These are phyloP conservation scores for Himalopsyche tibetana DNA, from an alignment of 2,888 invertebrate species.

Conservation along the genomic window DNA sequence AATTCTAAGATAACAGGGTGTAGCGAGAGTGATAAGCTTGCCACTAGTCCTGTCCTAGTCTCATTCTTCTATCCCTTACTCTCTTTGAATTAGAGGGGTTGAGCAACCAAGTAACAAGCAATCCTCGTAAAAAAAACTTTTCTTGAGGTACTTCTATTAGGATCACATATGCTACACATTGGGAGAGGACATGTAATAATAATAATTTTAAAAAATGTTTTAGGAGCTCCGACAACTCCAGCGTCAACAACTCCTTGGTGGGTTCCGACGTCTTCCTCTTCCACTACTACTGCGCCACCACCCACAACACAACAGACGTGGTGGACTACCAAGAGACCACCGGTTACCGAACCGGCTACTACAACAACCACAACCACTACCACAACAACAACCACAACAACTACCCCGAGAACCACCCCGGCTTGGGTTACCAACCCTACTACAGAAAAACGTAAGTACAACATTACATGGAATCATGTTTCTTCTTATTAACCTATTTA, in stretches of 20 bases:
- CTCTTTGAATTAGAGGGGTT: too few species aligned
- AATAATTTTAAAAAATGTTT: background rate
- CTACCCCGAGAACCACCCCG: slow-evolving; percentile 67
- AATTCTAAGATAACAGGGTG: too few species aligned
- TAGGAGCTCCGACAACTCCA: slow-evolving; percentile 28
- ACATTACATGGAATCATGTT: slow-evolving; percentile 65
- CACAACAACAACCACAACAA: slow-evolving; percentile 67
- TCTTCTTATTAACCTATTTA: too few species aligned
- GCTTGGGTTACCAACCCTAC: slow-evolving; percentile 67
- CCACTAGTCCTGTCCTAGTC: too few species aligned
- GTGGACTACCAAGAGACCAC: slow-evolving; percentile 66
- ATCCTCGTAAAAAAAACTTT: too few species aligned
- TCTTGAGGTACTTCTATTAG: too few species aligned
- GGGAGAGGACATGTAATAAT: too few species aligned
- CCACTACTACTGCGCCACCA: slow-evolving; percentile 68
- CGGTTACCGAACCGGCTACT: slow-evolving; percentile 67
- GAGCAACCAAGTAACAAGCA: too few species aligned
- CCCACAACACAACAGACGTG: slow-evolving; percentile 68
- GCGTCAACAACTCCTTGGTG: slow-evolving; percentile 65
- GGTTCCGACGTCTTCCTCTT: slow-evolving; percentile 66
- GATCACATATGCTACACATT: too few species aligned
- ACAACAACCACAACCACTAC: slow-evolving; percentile 67
- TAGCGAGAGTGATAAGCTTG: too few species aligned
- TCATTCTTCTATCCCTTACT: too few species aligned
- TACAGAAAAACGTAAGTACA: slow-evolving; percentile 66